Percentiles rank a stretch among this genome's conserved stretches.
phyloP scores from a whole-genome alignment of 2,113 vertebrate species.

The Chaetodon auriga region DNA sequence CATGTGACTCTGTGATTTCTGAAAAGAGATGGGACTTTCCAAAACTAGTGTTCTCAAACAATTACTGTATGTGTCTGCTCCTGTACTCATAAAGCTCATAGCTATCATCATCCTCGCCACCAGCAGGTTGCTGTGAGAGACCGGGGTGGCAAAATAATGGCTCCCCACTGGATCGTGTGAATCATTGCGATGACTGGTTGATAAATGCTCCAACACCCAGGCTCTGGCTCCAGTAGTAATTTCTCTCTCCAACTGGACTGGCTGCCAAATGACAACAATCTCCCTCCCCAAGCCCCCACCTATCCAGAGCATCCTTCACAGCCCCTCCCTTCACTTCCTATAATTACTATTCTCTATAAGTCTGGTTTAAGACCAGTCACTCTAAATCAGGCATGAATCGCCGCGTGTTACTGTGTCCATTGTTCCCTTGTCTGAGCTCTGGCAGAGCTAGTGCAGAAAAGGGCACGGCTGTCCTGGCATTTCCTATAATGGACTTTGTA shows the following conservation, averaged over 20 bases:
- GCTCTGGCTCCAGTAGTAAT: conserved; percentile 61
- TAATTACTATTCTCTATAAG: conserved; percentile 75
- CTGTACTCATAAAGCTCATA: conserved; percentile 43
- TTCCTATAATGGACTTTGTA: conserved; percentile 82
- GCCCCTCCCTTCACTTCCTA: conserved; percentile 44
- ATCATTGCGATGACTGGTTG: conserved; percentile 70
- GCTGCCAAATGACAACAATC: conserved; percentile 71
- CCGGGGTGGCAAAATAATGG: conserved; percentile 52
- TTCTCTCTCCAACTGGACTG: conserved; percentile 57
- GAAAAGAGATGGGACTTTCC: conserved; percentile 36
- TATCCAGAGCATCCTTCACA: conserved; percentile 36
- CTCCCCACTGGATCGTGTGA: conserved; percentile 67
- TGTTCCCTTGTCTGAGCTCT: conserved; percentile 78
- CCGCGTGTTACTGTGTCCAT: conserved; percentile 62
- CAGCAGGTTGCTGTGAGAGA: conserved; percentile 53
- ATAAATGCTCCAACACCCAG: conserved; percentile 65
- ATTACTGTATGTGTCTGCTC: conserved; percentile 43
- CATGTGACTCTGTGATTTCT: conserved; percentile 29
- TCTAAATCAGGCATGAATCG: conserved; percentile 74
- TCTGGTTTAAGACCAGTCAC: conserved; percentile 78
- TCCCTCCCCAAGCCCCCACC: conserved; percentile 30
- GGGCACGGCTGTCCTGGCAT: conserved; percentile 79
- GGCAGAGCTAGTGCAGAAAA: conserved; percentile 75
- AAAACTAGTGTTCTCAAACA: conserved; percentile 46
- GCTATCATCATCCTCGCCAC: conserved; percentile 49